Conservation (phyloP, 37 sponge, comb jelly and placozoan species). For the Cliona cf. orientalis region DNA sequence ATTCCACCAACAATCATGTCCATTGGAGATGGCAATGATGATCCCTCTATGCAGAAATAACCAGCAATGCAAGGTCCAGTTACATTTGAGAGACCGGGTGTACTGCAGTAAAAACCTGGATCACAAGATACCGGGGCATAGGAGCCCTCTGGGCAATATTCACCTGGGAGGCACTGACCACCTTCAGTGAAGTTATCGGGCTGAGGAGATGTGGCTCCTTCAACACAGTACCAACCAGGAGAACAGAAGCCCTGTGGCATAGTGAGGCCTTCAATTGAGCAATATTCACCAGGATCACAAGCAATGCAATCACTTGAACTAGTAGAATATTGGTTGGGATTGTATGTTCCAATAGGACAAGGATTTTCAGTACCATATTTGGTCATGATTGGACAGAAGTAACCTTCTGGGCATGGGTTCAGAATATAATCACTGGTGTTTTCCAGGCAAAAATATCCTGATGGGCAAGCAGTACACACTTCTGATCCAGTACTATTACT, state of each 20-base stretch:
- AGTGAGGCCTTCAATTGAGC: not conserved
- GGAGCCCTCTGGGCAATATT: conserved; percentile 16
- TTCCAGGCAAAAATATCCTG: conserved; percentile 8
- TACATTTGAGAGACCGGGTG: not conserved
- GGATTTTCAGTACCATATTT: not conserved
- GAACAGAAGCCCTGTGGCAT: not conserved
- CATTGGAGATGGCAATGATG: not conserved
- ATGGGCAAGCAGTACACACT: not conserved
- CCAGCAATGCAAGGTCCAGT: conserved; percentile 11
- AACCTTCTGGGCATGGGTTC: not conserved
- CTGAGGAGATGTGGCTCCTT: not conserved
- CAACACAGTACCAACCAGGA: conserved; percentile 1
- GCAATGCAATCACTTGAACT: not conserved
- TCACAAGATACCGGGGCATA: not conserved
- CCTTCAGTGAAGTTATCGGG: not conserved
- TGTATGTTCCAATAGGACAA: conserved; percentile 5
- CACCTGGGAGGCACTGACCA: conserved; percentile 1
- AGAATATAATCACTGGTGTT: not conserved
- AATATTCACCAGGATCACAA: not conserved
- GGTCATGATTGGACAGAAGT: not conserved
- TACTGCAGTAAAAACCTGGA: not conserved
- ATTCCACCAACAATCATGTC: not conserved
- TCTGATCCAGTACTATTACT: not conserved
- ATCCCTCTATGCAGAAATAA: conserved; percentile 1
- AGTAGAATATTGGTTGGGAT: not conserved